Percentiles rank a stretch among this genome's conserved stretches.
Evolutionary conservation across 2,888 invertebrate species (phyloP).

Genomic region (Sarcophaga variegata): DNA sequence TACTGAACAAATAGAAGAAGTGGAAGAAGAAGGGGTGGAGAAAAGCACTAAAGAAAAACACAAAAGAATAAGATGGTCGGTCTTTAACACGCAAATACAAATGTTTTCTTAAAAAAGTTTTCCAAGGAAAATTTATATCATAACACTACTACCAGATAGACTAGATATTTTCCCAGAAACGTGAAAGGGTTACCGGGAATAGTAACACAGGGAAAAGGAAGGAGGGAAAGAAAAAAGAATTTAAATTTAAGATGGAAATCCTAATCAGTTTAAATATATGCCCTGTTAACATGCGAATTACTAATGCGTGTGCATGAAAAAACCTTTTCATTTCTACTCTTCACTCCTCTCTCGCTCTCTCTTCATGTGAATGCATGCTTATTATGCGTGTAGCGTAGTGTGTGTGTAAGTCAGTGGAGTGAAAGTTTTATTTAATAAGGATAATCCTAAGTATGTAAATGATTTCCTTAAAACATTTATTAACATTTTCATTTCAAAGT

Average conservation of each 20-base stretch:
- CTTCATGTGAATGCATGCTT: conserved; percentile 60
- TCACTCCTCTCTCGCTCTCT: conserved; percentile 22
- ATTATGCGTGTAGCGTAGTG: not conserved
- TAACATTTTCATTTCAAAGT: conserved; percentile 27
- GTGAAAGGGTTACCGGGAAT: no score
- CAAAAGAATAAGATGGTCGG: conserved; percentile 33
- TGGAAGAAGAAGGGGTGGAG: no score
- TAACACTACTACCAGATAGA: no score
- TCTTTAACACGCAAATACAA: conserved; percentile 61
- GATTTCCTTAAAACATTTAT: conserved; percentile 58
- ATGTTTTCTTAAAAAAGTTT: conserved; percentile 23
- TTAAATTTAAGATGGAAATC: conserved; percentile 61
- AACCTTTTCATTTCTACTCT: not conserved
- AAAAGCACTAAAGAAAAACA: not conserved
- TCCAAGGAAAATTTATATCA: not conserved
- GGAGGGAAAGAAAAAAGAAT: conserved; percentile 30
- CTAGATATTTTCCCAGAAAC: no score
- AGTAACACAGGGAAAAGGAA: not conserved
- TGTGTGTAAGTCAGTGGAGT: conserved; percentile 19
- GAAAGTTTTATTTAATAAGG: conserved; percentile 56
- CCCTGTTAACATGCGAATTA: conserved; percentile 67
- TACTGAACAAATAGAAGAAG: no score
- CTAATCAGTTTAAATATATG: conserved; percentile 66
- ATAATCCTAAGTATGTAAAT: conserved; percentile 64
- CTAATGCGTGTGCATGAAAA: conserved; percentile 58